A percentile compares a stretch with the other conserved stretches of the same genome.
Conservation (phyloP, 2,888 invertebrate species). For the Prenolepis imparis region DNA sequence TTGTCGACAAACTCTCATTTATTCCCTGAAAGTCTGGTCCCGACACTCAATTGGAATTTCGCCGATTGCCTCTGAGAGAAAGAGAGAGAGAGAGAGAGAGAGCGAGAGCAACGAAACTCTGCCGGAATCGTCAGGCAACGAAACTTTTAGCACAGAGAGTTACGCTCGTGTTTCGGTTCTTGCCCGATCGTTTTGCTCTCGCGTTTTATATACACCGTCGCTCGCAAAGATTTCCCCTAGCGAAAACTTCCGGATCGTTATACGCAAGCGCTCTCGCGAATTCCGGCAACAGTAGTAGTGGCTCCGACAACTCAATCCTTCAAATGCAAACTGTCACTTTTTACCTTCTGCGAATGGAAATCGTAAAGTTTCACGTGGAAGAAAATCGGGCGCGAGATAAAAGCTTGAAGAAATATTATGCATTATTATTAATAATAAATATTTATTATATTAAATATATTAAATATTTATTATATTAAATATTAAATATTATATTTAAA, state of each 20-base stretch:
- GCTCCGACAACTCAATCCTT: constrained; percentile 40
- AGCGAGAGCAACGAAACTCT: constrained; percentile 37
- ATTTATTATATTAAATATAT: no score
- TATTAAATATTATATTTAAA: no score
- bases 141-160: constrained; percentile 58
- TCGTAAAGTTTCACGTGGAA: neutral
- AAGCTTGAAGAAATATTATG: neutral
- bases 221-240: constrained; percentile 58
- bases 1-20: constrained; percentile 45
- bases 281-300: neutral
- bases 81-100: constrained; percentile 26
- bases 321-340: constrained; percentile 25
- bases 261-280: constrained; percentile 50
- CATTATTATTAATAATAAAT: no score
- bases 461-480: no score
- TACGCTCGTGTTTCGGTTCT: constrained; percentile 64
- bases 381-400: neutral
- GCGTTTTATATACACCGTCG: constrained; percentile 14
- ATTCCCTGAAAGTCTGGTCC: constrained; percentile 26
- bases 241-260: constrained; percentile 64
- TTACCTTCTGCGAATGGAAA: constrained; percentile 11
- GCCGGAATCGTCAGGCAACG: constrained; percentile 36
- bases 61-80: constrained; percentile 55
- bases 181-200: constrained; percentile 63
- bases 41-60: constrained; percentile 58